These are phyloP conservation scores for Papilio helenus DNA, from an alignment of 1,140 invertebrate species.

Conservation along the genomic window DNA sequence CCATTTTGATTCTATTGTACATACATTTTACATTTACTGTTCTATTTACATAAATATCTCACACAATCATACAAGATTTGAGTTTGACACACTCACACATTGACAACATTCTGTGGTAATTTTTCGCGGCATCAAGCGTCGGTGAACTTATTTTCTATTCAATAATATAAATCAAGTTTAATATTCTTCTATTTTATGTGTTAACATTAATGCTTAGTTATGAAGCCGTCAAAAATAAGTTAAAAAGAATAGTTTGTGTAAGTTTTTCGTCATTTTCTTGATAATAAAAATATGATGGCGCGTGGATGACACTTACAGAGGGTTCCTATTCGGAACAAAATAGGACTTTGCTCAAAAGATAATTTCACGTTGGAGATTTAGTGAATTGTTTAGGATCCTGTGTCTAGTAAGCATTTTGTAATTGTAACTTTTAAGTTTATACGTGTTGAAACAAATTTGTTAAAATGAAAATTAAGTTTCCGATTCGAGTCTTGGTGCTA, in stretches of 20 bases:
- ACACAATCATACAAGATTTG: background rate
- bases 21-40: conserved; percentile 28
- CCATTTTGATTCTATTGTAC: background rate
- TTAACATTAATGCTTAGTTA: conserved; percentile 51
- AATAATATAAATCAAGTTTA: conserved; percentile 50
- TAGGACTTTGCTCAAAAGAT: conserved; percentile 70
- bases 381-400: conserved; percentile 58
- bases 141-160: conserved; percentile 73
- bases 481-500: conserved; percentile 48
- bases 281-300: conserved; percentile 68
- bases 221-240: conserved; percentile 42
- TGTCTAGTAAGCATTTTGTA: conserved; percentile 49
- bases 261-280: conserved; percentile 42
- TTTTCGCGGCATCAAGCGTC: conserved; percentile 39
- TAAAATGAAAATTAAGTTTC: conserved; percentile 80
- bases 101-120: conserved; percentile 30
- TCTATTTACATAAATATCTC: conserved; percentile 23
- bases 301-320: conserved; percentile 63
- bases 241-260: conserved; percentile 37
- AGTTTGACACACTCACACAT: conserved; percentile 31
- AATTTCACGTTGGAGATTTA: conserved; percentile 55
- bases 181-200: conserved; percentile 49
- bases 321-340: conserved; percentile 68
- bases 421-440: conserved; percentile 44
- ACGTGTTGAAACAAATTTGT: conserved; percentile 45